Conservation (phyloP, 2,797 vertebrate species). For the Neopelma chrysocephalum region DNA sequence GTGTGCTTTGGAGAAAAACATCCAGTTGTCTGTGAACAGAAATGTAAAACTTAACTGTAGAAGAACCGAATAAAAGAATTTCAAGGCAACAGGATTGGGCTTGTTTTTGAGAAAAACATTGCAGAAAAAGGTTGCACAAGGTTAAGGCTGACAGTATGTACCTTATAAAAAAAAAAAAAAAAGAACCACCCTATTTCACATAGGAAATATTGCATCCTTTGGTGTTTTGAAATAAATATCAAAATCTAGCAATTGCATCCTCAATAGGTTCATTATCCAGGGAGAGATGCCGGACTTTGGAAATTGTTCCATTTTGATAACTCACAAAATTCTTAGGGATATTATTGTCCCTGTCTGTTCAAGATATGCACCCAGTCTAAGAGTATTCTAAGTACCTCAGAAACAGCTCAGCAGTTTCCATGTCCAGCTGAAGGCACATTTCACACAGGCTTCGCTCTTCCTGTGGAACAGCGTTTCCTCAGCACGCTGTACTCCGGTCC, state of each 20-base stretch:
- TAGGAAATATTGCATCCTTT: neutral
- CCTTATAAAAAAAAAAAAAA: neutral
- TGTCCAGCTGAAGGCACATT: neutral
- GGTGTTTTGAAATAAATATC: neutral
- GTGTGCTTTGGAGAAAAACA: slow-evolving; percentile 2
- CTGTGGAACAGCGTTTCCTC: neutral
- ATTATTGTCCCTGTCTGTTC: neutral
- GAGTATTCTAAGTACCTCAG: neutral
- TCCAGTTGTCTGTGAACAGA: slow-evolving; percentile 49
- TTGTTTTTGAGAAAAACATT: slow-evolving; percentile 17
- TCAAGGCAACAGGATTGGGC: slow-evolving; percentile 16
- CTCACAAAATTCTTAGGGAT: neutral
- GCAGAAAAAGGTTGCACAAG: neutral
- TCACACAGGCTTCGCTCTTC: neutral
- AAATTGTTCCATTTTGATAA: neutral
- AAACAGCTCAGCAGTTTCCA: neutral
- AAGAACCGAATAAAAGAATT: slow-evolving; percentile 71
- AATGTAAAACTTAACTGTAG: slow-evolving; percentile 50
- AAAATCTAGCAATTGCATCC: neutral
- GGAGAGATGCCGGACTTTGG: neutral
- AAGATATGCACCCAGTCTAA: neutral
- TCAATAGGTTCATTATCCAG: neutral
- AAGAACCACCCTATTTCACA: neutral
- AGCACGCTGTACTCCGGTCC: neutral
- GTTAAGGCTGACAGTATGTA: neutral